Base-by-base conservation (phyloP, 2,888 invertebrate species). In the Strigamia transsilvanica region DNA sequence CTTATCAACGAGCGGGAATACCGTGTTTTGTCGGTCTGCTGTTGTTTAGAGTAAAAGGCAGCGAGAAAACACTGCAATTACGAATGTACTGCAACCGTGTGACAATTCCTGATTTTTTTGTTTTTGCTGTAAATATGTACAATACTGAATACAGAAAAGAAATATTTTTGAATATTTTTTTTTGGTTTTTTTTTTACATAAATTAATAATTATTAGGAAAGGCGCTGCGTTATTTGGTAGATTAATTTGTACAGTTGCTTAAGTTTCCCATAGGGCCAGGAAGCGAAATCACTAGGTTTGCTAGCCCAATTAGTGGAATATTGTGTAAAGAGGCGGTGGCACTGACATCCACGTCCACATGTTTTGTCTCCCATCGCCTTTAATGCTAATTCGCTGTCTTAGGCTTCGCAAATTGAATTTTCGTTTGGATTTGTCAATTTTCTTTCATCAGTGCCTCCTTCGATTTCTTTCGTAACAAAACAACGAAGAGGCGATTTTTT, bases 301-400 rank as follows among this genome's bases (percentile, higher is more conserved):
- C 66, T 66, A 15, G 10, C 27, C 66, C 27, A 66, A 66, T 66
- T 66, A 66, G 66, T 27, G 7, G 66, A 66, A 66, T 27, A 27
- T 23, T 66, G 66, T 66, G 23, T 66, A 66, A 23, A 66, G 66
- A 66, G 66, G 23, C n/a, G n/a, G n/a, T n/a, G n/a, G n/a, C n/a
- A n/a, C n/a, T 66, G 66, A 23, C 23, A 32, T 66, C n/a, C 27
- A 66, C 66, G 23, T 66, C 66, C 66, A 66, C 15, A 27, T 66
- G 66, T 66, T 66, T 66, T 10, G 66, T 66, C 66, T 66, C 66
- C 66, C 66, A 66, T 12, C 66, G 66, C 66, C 27, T 66, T 66
- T 66, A 66, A 66, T 66, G 66, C 66, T 66, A 66, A 66, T 66
- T 66, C 66, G 2, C 27, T 66, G 27, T 15, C 66, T 66, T 66